These are phyloP conservation scores for Cyprinella venusta DNA, from an alignment of 2,797 vertebrate genomes.

Conservation along the genomic window DNA sequence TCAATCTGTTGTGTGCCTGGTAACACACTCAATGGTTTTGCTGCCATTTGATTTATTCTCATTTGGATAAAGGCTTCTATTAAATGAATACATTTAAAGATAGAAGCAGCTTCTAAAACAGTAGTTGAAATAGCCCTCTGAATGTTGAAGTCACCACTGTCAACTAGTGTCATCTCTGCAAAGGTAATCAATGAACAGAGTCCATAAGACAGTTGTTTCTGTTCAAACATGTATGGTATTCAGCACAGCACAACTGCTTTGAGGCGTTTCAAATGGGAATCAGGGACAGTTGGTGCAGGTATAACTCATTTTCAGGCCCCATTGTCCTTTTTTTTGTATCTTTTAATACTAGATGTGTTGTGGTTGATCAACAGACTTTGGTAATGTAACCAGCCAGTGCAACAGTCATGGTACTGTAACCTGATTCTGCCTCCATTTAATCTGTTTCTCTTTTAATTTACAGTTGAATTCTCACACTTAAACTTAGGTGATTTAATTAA, in stretches of 20 bases:
- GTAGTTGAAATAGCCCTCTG: neutral
- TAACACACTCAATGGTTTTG: neutral
- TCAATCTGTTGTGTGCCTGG: neutral
- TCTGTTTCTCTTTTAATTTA: neutral
- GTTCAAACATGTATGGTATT: neutral
- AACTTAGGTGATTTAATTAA: slow-evolving; percentile 4
- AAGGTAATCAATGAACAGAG: neutral
- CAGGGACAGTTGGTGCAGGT: neutral
- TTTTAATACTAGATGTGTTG: neutral
- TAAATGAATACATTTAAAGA: neutral
- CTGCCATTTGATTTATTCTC: neutral
- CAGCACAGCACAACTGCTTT: neutral
- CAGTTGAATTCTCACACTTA: neutral
- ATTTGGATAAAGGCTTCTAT: neutral
- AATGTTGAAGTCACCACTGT: neutral
- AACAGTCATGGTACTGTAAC: slow-evolving; percentile 40
- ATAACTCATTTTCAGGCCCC: neutral
- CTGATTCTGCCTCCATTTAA: neutral
- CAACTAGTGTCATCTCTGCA: slow-evolving; percentile 13
- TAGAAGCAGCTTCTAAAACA: neutral
- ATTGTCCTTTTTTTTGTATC: slow-evolving; percentile 2
- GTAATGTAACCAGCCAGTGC: no score
- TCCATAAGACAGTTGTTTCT: slow-evolving; percentile 1
- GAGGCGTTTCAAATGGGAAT: neutral
- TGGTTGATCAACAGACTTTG: slow-evolving; percentile 11